phyloP scores from a whole-genome alignment of 2,888 invertebrate genomes.

The Phymatocera aterrima region DNA sequence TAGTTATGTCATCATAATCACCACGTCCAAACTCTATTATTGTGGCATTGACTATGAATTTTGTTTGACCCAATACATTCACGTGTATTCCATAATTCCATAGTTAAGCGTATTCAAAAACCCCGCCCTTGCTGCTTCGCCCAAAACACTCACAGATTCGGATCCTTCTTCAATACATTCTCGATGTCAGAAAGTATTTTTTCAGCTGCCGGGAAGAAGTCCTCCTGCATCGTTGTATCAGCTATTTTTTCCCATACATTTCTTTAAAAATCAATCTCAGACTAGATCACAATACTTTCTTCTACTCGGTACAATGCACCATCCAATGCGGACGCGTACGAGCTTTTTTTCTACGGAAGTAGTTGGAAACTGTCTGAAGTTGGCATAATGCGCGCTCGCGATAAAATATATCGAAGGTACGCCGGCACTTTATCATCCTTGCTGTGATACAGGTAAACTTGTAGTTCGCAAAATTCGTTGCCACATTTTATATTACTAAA shows the following conservation, averaged over 20 bases:
- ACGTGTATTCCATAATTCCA: not conserved
- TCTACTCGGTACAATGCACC: conserved; percentile 56
- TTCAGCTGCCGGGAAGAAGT: conserved; percentile 85
- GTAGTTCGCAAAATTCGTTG: not conserved
- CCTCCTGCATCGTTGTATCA: conserved; percentile 76
- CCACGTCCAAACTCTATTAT: not conserved
- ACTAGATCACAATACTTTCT: conserved; percentile 51
- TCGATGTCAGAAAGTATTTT: conserved; percentile 89
- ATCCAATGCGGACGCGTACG: conserved; percentile 59
- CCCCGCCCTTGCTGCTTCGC: conserved; percentile 59
- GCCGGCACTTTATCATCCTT: conserved; percentile 15
- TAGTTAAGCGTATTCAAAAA: conserved; percentile 49
- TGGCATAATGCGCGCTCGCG: conserved; percentile 46
- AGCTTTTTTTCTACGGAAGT: conserved; percentile 58
- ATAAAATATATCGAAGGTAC: conserved; percentile 21
- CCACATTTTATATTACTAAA: not conserved
- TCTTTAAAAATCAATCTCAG: conserved; percentile 57
- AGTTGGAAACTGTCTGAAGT: conserved; percentile 55
- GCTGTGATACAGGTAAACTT: not conserved
- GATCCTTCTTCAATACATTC: conserved; percentile 84
- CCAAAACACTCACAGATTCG: conserved; percentile 82
- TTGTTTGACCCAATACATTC: not conserved
- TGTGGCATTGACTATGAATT: not conserved
- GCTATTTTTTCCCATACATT: conserved; percentile 54
- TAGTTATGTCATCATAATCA: no score